Evolutionary conservation across 2,888 invertebrate genomes (phyloP).

Genomic region (Sphinx pinastri): DNA sequence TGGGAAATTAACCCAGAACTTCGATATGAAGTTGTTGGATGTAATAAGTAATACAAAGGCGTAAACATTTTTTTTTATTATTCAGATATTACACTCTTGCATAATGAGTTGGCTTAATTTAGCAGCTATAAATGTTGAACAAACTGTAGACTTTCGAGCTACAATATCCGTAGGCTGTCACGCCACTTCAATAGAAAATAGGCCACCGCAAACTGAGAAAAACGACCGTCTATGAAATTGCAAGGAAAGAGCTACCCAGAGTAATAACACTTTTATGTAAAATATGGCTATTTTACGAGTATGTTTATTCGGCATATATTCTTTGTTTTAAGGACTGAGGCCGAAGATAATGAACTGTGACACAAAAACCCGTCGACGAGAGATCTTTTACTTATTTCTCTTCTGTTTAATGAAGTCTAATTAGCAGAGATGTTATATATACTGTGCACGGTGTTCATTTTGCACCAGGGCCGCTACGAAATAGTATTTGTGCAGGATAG

Average conservation of each 20-base stretch:
- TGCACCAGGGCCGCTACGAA: neutral
- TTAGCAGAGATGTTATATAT: neutral
- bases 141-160: slow-evolving; percentile 54
- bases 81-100: neutral
- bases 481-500: slow-evolving; percentile 25
- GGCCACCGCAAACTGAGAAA: slow-evolving; percentile 60
- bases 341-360: neutral
- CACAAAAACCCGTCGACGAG: neutral
- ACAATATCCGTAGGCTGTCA: slow-evolving; percentile 48
- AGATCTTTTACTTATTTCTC: slow-evolving; percentile 1
- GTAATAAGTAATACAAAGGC: too few species aligned
- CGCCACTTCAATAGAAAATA: slow-evolving; percentile 68
- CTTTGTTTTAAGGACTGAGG: neutral
- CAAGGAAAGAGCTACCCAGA: slow-evolving; percentile 25
- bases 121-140: slow-evolving; percentile 42
- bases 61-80: too few species aligned
- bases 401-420: slow-evolving; percentile 9
- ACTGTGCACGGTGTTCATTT: neutral
- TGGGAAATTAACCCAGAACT: too few species aligned
- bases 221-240: slow-evolving; percentile 62
- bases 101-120: slow-evolving; percentile 28
- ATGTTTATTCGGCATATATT: neutral
- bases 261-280: slow-evolving; percentile 21
- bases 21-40: too few species aligned
- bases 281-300: neutral